Percentiles rank a stretch among this genome's conserved stretches.
phyloP scores from a whole-genome alignment of 2,113 vertebrate genomes.

The Crypturellus undulatus region DNA sequence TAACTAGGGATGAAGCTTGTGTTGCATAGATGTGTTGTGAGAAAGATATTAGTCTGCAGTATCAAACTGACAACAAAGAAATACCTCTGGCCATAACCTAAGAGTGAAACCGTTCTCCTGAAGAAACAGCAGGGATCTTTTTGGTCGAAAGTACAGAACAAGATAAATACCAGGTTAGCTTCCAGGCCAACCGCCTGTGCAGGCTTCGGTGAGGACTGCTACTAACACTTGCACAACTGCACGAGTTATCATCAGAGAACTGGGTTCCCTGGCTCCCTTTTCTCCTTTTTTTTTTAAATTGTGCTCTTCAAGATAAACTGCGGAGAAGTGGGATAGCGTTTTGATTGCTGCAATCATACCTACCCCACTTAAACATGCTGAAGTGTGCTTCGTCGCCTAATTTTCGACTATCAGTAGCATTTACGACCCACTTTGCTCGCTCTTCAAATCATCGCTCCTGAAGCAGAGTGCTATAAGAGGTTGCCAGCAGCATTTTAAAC shows the following conservation, averaged over 20 bases:
- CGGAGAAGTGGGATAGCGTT: not conserved
- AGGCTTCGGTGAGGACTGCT: not conserved
- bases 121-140: not conserved
- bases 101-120: not conserved
- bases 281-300: not conserved
- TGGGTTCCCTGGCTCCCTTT: not conserved
- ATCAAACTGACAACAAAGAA: accelerated
- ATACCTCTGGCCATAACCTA: not conserved
- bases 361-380: constrained; percentile 3
- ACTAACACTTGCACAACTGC: not conserved
- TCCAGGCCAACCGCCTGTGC: not conserved
- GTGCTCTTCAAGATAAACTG: not conserved
- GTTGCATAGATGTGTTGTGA: not conserved
- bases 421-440: constrained; percentile 20
- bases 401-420: constrained; percentile 2
- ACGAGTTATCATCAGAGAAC: not conserved
- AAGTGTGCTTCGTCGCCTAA: constrained; percentile 49
- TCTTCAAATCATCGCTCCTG: constrained; percentile 49
- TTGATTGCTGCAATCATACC: constrained; percentile 62
- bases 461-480: not conserved
- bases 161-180: not conserved
- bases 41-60: not conserved
- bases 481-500: constrained; percentile 21
- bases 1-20: not conserved
- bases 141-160: not conserved